Evolutionary conservation across 1,140 invertebrate genomes (phyloP).

Genomic region (Homarus americanus): DNA sequence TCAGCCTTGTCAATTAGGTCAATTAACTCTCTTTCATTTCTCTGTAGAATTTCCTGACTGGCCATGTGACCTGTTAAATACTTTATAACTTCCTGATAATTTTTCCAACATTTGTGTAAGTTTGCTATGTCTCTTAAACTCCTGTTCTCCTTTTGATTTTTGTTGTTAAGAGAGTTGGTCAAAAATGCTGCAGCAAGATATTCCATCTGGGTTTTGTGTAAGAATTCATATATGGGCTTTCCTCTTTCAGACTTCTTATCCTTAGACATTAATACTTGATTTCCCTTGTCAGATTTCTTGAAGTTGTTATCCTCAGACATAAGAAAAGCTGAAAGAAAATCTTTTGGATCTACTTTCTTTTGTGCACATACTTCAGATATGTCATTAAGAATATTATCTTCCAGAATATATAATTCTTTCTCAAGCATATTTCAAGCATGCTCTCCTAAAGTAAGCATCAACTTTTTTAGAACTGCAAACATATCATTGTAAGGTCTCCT

Average conservation of each 20-base stretch:
- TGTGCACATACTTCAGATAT: not conserved
- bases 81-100: not conserved
- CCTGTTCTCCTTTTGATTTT: not conserved
- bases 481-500: not conserved
- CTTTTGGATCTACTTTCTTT: not conserved
- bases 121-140: not conserved
- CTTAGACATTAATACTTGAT: too few relatives aligned
- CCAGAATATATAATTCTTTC: not conserved
- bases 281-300: not conserved
- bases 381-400: not conserved
- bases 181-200: not conserved
- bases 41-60: not conserved
- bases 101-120: not conserved
- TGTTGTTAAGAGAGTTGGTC: not conserved
- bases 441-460: not conserved
- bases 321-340: conserved; percentile 19
- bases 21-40: not conserved
- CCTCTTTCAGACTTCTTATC: not conserved
- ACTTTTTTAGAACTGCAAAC: not conserved
- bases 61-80: not conserved
- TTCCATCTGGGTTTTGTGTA: not conserved
- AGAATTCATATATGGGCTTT: not conserved
- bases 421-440: conserved; percentile 21
- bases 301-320: not conserved
- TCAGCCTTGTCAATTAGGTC: not conserved